Evolutionary conservation across 2,113 vertebrate species (phyloP).

Genomic region (Nycticryphes semicollaris): DNA sequence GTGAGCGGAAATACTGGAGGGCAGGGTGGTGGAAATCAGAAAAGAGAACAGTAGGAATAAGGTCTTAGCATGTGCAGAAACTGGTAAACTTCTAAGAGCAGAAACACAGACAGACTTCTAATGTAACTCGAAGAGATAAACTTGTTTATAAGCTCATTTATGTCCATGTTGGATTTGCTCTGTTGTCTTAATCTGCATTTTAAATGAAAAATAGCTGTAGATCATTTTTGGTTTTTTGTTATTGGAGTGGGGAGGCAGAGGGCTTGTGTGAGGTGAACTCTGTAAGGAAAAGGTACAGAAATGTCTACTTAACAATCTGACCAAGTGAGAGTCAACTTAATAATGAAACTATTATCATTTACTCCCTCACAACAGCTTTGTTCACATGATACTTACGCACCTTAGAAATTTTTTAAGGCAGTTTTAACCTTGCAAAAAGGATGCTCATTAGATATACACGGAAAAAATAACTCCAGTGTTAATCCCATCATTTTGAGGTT

Average conservation of each 20-base stretch:
- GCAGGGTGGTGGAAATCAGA: rapidly evolving
- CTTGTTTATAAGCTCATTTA: background rate
- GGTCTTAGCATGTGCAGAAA: background rate
- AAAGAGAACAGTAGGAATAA: background rate
- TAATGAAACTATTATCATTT: background rate
- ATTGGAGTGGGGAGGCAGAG: too few relatives aligned
- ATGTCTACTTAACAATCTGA: background rate
- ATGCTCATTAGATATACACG: background rate
- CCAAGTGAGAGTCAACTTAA: background rate
- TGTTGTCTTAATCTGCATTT: background rate
- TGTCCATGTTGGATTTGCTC: background rate
- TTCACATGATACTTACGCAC: background rate
- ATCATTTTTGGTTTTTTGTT: background rate
- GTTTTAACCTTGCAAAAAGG: background rate
- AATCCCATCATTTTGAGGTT: background rate
- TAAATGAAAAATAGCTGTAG: background rate
- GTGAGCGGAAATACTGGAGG: background rate
- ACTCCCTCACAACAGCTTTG: rapidly evolving
- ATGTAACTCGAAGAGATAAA: background rate
- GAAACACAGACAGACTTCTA: background rate
- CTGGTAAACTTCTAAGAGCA: background rate
- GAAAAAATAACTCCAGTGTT: background rate
- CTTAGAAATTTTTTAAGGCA: background rate
- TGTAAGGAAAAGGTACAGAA: background rate
- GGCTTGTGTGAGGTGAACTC: background rate